Percentiles rank a stretch among this genome's conserved stretches.
Evolutionary conservation across 2,797 vertebrate genomes (phyloP).

Genomic region (Centroberyx gerrardi): DNA sequence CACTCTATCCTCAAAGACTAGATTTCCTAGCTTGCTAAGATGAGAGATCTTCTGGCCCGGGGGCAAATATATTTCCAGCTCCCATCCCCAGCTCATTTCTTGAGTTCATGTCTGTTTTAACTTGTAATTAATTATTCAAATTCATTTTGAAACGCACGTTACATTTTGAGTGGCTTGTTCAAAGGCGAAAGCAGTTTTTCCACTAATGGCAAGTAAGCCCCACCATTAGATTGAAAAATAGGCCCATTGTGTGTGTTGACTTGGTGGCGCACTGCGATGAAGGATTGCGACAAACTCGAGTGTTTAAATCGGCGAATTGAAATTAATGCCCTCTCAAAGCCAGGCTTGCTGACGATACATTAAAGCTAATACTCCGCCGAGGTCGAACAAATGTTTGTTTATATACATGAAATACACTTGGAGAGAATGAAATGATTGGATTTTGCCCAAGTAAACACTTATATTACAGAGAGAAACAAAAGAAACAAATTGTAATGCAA

Average conservation of each 20-base stretch:
- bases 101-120: slow-evolving; percentile 78
- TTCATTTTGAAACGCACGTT: slow-evolving; percentile 83
- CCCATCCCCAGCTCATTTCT: slow-evolving; percentile 63
- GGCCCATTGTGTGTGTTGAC: slow-evolving; percentile 85
- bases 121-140: slow-evolving; percentile 87
- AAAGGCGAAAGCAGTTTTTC: slow-evolving; percentile 74
- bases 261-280: slow-evolving; percentile 89
- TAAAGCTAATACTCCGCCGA: slow-evolving; percentile 92
- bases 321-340: slow-evolving; percentile 97
- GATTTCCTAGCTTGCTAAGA: slow-evolving; percentile 76
- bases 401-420: slow-evolving; percentile 88
- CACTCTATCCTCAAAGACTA: slow-evolving; percentile 81
- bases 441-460: slow-evolving; percentile 80
- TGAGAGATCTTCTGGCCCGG: slow-evolving; percentile 81
- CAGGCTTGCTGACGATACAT: slow-evolving; percentile 93
- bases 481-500: slow-evolving; percentile 67
- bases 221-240: slow-evolving; percentile 89
- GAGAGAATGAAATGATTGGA: slow-evolving; percentile 82
- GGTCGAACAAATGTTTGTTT: slow-evolving; percentile 96
- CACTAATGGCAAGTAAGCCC: slow-evolving; percentile 83
- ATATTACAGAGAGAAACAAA: slow-evolving; percentile 71
- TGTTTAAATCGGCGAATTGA: slow-evolving; percentile 98
- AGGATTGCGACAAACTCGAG: slow-evolving; percentile 94
- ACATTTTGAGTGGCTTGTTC: slow-evolving; percentile 86
- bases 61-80: slow-evolving; percentile 76